phyloP scores from a whole-genome alignment of 2,113 vertebrate genomes.

The Climacteris rufus region DNA sequence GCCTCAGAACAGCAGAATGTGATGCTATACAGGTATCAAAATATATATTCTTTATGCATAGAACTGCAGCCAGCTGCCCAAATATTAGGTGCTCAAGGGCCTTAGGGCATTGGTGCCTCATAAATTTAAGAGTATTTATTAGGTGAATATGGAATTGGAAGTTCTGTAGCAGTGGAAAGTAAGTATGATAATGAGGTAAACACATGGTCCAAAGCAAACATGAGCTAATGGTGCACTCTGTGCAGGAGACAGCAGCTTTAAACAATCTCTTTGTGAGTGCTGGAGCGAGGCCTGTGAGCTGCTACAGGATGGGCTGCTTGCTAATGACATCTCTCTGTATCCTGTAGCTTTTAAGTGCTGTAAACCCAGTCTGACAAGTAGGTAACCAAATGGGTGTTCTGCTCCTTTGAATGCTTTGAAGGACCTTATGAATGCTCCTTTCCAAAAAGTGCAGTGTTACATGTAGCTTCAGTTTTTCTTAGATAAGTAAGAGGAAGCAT shows the following conservation, averaged over 20 bases:
- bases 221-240: background rate
- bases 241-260: constrained; percentile 5
- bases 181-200: constrained; percentile 40
- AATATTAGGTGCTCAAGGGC: constrained; percentile 10
- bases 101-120: background rate
- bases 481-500: background rate
- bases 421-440: background rate
- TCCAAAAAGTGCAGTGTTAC: background rate
- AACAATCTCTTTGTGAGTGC: background rate
- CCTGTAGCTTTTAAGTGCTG: background rate
- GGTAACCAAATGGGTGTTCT: background rate
- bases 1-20: background rate
- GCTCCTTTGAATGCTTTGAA: background rate
- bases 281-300: background rate
- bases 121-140: constrained; percentile 39
- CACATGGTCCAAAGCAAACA: constrained; percentile 36
- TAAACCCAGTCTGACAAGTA: background rate
- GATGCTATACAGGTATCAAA: background rate
- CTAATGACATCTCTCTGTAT: background rate
- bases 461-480: background rate
- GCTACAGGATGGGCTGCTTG: background rate
- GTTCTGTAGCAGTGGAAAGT: constrained; percentile 8
- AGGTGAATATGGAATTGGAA: constrained; percentile 20
- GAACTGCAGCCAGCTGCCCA: constrained; percentile 9
- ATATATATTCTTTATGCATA: background rate